A percentile compares a stretch with the other conserved stretches of the same genome.
Conservation (phyloP, 1,140 invertebrate species). For the Paramacrobiotus metropolitanus region DNA sequence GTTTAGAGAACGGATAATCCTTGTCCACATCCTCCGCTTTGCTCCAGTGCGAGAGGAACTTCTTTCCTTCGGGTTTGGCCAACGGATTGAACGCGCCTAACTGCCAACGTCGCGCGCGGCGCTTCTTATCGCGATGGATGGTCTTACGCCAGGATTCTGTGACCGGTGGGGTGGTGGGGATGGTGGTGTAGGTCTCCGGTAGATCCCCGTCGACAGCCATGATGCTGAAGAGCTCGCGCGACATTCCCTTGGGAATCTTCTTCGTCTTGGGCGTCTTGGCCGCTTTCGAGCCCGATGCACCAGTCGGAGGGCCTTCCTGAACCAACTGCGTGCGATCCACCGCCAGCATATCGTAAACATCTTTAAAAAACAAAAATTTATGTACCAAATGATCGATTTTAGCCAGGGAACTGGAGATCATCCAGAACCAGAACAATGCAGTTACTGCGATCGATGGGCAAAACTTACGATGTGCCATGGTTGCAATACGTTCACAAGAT, state of each 20-base stretch:
- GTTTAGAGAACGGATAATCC: background rate
- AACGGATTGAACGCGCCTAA: background rate
- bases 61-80: background rate
- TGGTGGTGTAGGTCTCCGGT: background rate
- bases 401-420: no score
- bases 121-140: background rate
- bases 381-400: no score
- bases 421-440: no score
- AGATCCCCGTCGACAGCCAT: constrained; percentile 3
- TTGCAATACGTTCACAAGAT: no score
- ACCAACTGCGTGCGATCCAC: background rate
- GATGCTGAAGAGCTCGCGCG: background rate
- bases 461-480: no score
- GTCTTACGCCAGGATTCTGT: background rate
- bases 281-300: background rate
- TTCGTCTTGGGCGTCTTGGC: background rate
- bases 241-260: constrained; percentile 2
- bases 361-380: no score
- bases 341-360: background rate
- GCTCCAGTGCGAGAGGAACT: constrained; percentile 1
- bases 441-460: no score
- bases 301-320: background rate
- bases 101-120: background rate
- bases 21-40: constrained; percentile 1
- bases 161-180: background rate